Evolutionary conservation across 2,797 vertebrate genomes (phyloP).

Genomic region (Steatocranus sp.): DNA sequence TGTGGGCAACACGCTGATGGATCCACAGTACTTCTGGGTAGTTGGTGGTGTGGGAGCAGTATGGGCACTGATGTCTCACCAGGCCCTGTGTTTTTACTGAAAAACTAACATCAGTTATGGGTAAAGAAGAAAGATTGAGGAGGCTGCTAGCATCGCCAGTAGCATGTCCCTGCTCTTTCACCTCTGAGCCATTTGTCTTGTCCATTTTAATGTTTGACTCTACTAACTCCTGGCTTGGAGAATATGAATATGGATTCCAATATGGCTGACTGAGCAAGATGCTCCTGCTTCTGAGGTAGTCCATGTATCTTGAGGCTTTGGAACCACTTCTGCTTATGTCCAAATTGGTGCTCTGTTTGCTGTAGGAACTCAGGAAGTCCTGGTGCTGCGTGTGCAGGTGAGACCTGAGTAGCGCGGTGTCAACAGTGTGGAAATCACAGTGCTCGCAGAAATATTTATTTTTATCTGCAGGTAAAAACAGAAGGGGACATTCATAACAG

Average conservation of each 20-base stretch:
- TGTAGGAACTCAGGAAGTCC: conserved; percentile 41
- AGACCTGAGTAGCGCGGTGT: conserved; percentile 65
- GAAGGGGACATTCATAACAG: background rate
- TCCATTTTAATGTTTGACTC: conserved; percentile 42
- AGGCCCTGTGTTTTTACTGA: conserved; percentile 72
- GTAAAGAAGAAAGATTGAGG: conserved; percentile 68
- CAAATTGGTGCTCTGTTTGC: conserved; percentile 42
- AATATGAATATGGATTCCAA: conserved; percentile 62
- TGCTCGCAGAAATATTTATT: conserved; percentile 76
- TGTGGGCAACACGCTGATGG: conserved; percentile 92
- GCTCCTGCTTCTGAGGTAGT: conserved; percentile 74
- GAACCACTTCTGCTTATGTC: conserved; percentile 53
- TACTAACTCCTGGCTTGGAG: conserved; percentile 39
- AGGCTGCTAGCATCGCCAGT: conserved; percentile 42
- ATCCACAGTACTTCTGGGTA: conserved; percentile 98
- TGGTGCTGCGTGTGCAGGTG: conserved; percentile 70
- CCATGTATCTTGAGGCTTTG: conserved; percentile 71
- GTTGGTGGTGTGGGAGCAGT: conserved; percentile 87
- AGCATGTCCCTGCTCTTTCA: conserved; percentile 39
- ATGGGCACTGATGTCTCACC: conserved; percentile 86
- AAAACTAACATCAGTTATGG: conserved; percentile 1
- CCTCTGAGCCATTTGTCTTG: conserved; percentile 12
- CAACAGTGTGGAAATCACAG: conserved; percentile 79
- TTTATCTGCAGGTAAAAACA: conserved; percentile 73
- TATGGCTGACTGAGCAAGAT: conserved; percentile 68